These are phyloP conservation scores for Drosophila ezoana DNA, from an alignment of 2,888 invertebrate species.

Conservation along the genomic window DNA sequence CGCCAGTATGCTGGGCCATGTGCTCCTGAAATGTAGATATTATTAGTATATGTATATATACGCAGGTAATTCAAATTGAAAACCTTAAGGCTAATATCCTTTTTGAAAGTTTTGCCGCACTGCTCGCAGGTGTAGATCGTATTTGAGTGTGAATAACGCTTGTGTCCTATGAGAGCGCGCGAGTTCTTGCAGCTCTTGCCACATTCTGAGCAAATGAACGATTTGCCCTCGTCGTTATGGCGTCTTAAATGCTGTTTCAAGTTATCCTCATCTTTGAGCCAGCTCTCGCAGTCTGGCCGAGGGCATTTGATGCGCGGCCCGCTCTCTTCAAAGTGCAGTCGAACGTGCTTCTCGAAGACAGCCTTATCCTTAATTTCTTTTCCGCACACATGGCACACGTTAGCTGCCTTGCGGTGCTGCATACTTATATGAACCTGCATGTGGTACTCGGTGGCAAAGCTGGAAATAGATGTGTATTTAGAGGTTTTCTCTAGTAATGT, in stretches of 20 bases:
- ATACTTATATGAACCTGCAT: slow-evolving; percentile 82
- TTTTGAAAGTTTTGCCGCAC: slow-evolving; percentile 84
- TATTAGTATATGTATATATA: neutral
- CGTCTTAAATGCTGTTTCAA: slow-evolving; percentile 83
- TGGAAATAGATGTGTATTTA: slow-evolving; percentile 23
- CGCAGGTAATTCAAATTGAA: neutral
- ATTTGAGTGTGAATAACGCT: slow-evolving; percentile 82
- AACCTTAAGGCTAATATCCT: slow-evolving; percentile 82
- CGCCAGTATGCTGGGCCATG: slow-evolving; percentile 84
- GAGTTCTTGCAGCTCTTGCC: slow-evolving; percentile 83
- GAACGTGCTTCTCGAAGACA: slow-evolving; percentile 83
- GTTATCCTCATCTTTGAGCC: slow-evolving; percentile 84
- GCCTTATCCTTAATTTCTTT: slow-evolving; percentile 84
- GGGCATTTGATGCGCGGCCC: slow-evolving; percentile 84
- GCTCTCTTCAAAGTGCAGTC: slow-evolving; percentile 82
- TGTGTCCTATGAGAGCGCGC: slow-evolving; percentile 83
- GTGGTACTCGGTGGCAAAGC: slow-evolving; percentile 83
- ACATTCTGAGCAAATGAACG: slow-evolving; percentile 80
- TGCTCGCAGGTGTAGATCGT: slow-evolving; percentile 79
- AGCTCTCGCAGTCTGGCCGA: slow-evolving; percentile 83
- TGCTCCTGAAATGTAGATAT: slow-evolving; percentile 76
- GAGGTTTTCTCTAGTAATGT: no score
- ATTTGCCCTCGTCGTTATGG: slow-evolving; percentile 80
- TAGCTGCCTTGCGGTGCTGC: slow-evolving; percentile 81
- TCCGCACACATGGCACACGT: slow-evolving; percentile 84